Evolutionary conservation across 2,888 invertebrate genomes (phyloP).

Genomic region (Hipparchia semele): DNA sequence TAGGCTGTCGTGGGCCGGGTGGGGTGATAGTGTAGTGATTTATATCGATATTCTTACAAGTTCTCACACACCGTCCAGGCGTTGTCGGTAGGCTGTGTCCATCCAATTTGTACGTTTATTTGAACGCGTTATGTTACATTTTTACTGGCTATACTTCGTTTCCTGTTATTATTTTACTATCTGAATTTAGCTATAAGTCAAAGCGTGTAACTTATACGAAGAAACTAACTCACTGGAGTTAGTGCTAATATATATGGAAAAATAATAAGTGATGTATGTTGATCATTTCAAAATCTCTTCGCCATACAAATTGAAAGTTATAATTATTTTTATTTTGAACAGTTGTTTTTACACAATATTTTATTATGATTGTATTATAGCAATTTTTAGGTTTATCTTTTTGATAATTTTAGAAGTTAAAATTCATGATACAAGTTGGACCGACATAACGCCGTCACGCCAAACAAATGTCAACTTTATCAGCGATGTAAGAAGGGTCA

Average conservation of each 20-base stretch:
- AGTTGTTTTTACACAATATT: not conserved
- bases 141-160: not conserved
- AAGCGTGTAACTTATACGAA: not conserved
- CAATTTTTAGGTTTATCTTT: not conserved
- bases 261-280: not conserved
- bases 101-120: not conserved
- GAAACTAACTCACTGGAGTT: not conserved
- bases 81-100: constrained; percentile 24
- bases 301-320: not conserved
- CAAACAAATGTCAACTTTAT: constrained; percentile 29
- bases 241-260: not conserved
- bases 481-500: constrained; percentile 32
- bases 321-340: not conserved
- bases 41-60: constrained; percentile 32
- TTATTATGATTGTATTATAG: not conserved
- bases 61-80: constrained; percentile 42
- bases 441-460: constrained; percentile 22
- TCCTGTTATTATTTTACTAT: not conserved
- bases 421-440: constrained; percentile 8
- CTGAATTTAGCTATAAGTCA: not conserved
- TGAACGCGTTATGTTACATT: not conserved
- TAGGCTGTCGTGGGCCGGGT: not conserved
- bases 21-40: constrained; percentile 15
- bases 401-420: not conserved
- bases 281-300: not conserved